These are phyloP conservation scores for Drosophila sucinea DNA, from an alignment of 1,140 invertebrate genomes.

Conservation along the genomic window DNA sequence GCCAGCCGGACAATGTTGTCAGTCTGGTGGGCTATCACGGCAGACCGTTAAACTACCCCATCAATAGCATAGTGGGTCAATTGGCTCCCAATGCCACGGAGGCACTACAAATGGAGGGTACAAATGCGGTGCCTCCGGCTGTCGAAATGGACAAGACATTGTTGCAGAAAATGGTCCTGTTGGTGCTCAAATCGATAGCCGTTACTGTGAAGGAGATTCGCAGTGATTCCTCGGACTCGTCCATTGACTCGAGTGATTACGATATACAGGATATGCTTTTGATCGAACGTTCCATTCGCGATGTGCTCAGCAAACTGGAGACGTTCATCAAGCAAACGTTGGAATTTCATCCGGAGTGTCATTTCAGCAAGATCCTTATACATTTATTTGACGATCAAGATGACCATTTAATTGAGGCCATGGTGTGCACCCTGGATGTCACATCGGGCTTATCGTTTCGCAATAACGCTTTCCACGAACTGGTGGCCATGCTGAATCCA, in stretches of 20 bases:
- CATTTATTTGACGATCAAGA: slow-evolving; percentile 95
- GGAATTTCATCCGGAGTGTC: slow-evolving; percentile 93
- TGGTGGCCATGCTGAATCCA: slow-evolving; percentile 91
- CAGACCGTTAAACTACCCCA: slow-evolving; percentile 55
- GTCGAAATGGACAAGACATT: slow-evolving; percentile 87
- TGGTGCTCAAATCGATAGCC: slow-evolving; percentile 94
- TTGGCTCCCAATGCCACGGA: not conserved
- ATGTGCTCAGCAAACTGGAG: slow-evolving; percentile 92
- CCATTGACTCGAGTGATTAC: slow-evolving; percentile 91
- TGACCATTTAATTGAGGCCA: slow-evolving; percentile 95
- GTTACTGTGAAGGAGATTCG: slow-evolving; percentile 95
- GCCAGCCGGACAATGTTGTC: slow-evolving; percentile 84
- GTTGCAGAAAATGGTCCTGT: slow-evolving; percentile 92
- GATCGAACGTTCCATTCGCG: slow-evolving; percentile 92
- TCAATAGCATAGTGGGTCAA: slow-evolving; percentile 35
- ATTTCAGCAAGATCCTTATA: slow-evolving; percentile 93
- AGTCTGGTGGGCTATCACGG: slow-evolving; percentile 85
- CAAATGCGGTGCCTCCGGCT: slow-evolving; percentile 36
- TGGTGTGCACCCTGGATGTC: slow-evolving; percentile 95
- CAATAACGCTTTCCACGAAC: slow-evolving; percentile 90
- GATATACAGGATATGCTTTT: slow-evolving; percentile 94
- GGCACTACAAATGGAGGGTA: slow-evolving; percentile 46
- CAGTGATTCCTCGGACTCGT: slow-evolving; percentile 92
- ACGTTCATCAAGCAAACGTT: slow-evolving; percentile 91
- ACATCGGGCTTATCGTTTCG: slow-evolving; percentile 92